These are phyloP conservation scores for Colius striatus DNA, from an alignment of 2,113 vertebrate genomes.

Conservation along the genomic window DNA sequence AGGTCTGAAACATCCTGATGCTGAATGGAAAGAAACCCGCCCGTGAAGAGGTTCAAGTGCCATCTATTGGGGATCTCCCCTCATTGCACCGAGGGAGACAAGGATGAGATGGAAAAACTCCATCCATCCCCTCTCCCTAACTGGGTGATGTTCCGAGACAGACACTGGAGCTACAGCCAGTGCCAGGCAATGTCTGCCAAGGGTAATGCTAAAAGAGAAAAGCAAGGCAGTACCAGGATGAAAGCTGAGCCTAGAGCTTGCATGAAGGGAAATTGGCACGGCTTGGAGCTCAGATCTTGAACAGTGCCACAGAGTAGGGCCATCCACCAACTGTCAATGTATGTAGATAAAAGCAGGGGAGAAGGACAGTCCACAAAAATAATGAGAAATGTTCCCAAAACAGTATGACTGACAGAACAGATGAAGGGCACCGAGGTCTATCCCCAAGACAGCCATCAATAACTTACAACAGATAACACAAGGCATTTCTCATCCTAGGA, in stretches of 20 bases:
- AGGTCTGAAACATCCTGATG: neutral
- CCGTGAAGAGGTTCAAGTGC: slow-evolving; percentile 12
- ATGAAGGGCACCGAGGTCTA: neutral
- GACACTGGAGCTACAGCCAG: neutral
- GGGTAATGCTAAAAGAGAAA: neutral
- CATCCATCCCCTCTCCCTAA: neutral
- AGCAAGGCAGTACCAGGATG: neutral
- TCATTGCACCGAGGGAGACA: neutral
- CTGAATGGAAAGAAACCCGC: neutral
- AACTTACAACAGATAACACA: neutral
- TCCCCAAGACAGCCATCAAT: neutral
- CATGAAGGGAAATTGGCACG: neutral
- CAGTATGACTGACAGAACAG: neutral
- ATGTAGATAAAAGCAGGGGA: neutral
- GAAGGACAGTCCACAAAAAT: neutral
- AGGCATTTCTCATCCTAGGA: neutral
- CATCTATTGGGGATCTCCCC: slow-evolving; percentile 42
- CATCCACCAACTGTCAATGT: neutral
- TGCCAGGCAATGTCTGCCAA: neutral
- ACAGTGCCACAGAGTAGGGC: neutral
- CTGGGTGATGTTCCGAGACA: neutral
- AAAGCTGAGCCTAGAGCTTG: neutral
- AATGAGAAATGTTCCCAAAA: neutral
- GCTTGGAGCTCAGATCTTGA: neutral
- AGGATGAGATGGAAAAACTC: neutral